phyloP scores from a whole-genome alignment of 2,113 vertebrate genomes.

The Hyaena hyaena region DNA sequence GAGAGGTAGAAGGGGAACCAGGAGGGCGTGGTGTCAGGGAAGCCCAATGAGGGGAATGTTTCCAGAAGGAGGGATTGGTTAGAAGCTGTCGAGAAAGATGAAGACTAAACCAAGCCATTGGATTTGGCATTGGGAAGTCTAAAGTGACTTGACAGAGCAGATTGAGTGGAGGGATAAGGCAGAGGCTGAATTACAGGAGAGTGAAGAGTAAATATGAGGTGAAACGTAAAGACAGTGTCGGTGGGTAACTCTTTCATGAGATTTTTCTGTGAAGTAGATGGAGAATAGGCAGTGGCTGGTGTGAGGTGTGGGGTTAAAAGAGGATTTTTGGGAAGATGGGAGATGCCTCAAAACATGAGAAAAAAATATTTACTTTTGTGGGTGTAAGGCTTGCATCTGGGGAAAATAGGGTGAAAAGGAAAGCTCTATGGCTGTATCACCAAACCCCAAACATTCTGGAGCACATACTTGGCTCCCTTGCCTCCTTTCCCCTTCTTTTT shows the following conservation, averaged over 20 bases:
- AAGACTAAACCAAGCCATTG: not conserved
- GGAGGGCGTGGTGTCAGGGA: not conserved
- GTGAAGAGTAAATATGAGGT: not conserved
- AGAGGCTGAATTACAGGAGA: not conserved
- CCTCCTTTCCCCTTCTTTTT: not conserved
- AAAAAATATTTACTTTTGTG: not conserved
- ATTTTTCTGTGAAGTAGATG: not conserved
- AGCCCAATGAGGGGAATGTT: not conserved
- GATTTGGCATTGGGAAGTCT: not conserved
- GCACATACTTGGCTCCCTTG: not conserved
- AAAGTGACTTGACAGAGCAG: not conserved
- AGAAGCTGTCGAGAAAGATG: not conserved
- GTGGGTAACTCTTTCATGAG: not conserved
- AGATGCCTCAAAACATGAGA: not conserved
- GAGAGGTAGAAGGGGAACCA: not conserved
- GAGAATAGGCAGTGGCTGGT: not conserved
- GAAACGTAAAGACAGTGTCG: not conserved
- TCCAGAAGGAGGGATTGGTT: not conserved
- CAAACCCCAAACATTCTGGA: not conserved
- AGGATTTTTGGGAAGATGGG: not conserved
- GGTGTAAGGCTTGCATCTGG: not conserved
- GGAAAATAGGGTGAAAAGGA: not conserved
- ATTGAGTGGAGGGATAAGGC: not conserved
- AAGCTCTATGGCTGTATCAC: not conserved
- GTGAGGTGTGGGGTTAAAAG: not conserved